Evolutionary conservation across 2,888 invertebrate genomes (phyloP), one percentile per base, ranked within the genome.

Genomic region (Temnothorax rugatulus): DNA sequence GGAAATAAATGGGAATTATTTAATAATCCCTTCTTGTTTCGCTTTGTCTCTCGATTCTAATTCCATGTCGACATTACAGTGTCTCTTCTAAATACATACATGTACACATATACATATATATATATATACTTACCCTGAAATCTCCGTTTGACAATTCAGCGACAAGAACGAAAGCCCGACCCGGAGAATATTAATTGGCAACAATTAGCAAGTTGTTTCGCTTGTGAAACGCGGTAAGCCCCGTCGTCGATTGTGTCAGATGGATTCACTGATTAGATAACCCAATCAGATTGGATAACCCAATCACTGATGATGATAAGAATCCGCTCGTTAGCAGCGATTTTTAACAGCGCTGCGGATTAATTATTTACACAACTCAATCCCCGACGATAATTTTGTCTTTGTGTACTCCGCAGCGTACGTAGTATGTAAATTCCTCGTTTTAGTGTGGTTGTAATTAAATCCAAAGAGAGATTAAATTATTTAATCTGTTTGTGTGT

Each of bases 131-230:
- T 61, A 81, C 59, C 47, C 0, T 25, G 18, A 1, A 21, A 47
- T 61, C 25, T 13, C 44, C 77, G 63, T 83, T 79, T 86, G 82
- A 52, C 25, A 52, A 21, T 71, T 71, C 50, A 63, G 64, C 81
- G 73, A 82, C 83, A 84, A 73, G 63, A 59, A 71, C 47, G 66
- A 77, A 79, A 84, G 73, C 52, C 69, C n/a, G 29, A 73, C 71
- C 54, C 68, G 44, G 75, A 7, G 61, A 84, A 86, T 54, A 90
- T 89, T 90, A 90, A 90, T 90, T 88, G 86, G 83, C 71, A 82
- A 89, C 87, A 88, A 90, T 90, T 90, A 89, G 79, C 82, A 84
- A 85, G 85, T 86, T 83, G 75, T 81, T 86, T 71, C 84, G 64
- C 50, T 38, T 69, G 34, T 21, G 25, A 5, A 71, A 79, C 13